A percentile compares a stretch with the other conserved stretches of the same genome.
Evolutionary conservation across 2,888 invertebrate species (phyloP).

Genomic region (Agrotis segetum): DNA sequence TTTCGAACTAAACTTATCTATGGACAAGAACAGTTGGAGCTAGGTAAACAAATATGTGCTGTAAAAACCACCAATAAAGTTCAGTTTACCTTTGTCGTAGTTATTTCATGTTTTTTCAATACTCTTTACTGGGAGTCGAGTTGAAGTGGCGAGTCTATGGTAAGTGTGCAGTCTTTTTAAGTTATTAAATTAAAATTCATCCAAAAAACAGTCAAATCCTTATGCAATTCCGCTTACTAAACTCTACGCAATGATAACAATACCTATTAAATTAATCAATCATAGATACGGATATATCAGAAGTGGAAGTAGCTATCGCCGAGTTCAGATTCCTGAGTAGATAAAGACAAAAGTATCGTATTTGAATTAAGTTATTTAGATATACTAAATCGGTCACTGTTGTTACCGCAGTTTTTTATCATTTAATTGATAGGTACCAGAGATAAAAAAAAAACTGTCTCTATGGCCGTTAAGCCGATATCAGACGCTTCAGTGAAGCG

Average conservation of each 20-base stretch:
- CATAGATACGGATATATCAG: not conserved
- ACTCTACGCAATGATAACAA: not conserved
- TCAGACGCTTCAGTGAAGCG: no score
- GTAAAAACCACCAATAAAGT: no score
- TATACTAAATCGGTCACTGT: conserved; percentile 5
- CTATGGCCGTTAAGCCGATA: not conserved
- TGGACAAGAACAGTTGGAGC: not conserved
- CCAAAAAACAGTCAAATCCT: not conserved
- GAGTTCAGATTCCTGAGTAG: conserved; percentile 23
- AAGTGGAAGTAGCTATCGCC: conserved; percentile 15
- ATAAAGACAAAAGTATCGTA: conserved; percentile 8
- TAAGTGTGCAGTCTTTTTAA: no score
- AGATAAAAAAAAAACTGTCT: not conserved
- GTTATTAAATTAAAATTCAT: not conserved
- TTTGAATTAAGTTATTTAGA: not conserved
- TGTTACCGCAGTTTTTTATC: conserved; percentile 1
- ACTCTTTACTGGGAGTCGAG: no score
- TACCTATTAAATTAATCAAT: conserved; percentile 19
- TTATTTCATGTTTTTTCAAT: no score
- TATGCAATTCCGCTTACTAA: conserved; percentile 2
- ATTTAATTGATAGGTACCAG: not conserved
- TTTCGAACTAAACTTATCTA: not conserved
- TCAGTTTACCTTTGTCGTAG: no score
- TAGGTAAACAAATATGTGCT: not conserved
- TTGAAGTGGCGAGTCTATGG: no score